phyloP scores from a whole-genome alignment of 2,113 vertebrate genomes.

The Gnathonemus longibarbis region DNA sequence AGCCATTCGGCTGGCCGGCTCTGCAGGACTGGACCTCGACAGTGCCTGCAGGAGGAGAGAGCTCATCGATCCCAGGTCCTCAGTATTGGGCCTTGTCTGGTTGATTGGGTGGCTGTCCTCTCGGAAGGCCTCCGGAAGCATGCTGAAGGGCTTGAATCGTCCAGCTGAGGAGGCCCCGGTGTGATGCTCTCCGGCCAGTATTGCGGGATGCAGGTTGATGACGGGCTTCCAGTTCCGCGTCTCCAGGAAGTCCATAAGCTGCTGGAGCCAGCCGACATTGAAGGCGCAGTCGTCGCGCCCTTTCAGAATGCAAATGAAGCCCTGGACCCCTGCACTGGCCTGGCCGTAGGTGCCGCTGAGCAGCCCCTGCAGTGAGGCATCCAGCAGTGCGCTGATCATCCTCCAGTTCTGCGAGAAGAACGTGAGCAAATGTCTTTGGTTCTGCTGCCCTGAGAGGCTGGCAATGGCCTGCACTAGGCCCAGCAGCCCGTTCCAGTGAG shows the following conservation, averaged over 20 bases:
- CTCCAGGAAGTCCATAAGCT: constrained; percentile 65
- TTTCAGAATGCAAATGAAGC: constrained; percentile 65
- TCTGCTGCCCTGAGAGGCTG: constrained; percentile 61
- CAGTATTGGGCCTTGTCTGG: constrained; percentile 34
- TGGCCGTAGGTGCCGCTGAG: constrained; percentile 66
- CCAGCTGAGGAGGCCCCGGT: constrained; percentile 38
- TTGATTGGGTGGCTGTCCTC: constrained; percentile 42
- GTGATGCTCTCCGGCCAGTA: constrained; percentile 37
- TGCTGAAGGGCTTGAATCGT: constrained; percentile 59
- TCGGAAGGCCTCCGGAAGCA: constrained; percentile 49
- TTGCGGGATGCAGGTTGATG: constrained; percentile 64
- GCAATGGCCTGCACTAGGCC: constrained; percentile 68
- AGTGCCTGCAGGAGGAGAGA: constrained; percentile 64
- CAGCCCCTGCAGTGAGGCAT: constrained; percentile 65
- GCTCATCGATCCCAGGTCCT: constrained; percentile 48
- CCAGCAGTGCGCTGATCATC: constrained; percentile 67
- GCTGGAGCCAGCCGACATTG: constrained; percentile 67
- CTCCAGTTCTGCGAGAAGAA: constrained; percentile 76
- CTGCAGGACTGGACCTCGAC: constrained; percentile 53
- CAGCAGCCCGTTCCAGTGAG: constrained; percentile 71
- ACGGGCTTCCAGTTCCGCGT: constrained; percentile 74
- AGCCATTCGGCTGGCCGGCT: constrained; percentile 39
- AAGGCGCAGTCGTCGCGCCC: constrained; percentile 67
- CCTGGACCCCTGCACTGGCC: constrained; percentile 63
- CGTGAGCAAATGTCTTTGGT: constrained; percentile 56